phyloP scores from a whole-genome alignment of 2,888 invertebrate genomes.

The Epinotia ramella region DNA sequence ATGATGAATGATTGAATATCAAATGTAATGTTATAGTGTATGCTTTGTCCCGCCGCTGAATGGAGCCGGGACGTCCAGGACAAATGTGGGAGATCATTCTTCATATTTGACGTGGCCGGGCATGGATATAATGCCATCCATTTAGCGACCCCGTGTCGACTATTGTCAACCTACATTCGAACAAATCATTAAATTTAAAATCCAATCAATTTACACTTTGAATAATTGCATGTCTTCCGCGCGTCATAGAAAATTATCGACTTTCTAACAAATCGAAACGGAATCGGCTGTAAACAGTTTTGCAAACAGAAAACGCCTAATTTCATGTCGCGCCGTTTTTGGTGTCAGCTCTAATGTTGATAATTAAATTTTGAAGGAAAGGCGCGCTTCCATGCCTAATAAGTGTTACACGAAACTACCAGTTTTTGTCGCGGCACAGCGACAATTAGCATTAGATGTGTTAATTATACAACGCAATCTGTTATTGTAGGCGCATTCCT shows the following conservation, averaged over 20 bases:
- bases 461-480: slow-evolving; percentile 68
- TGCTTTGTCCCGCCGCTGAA: slow-evolving; percentile 62
- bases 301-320: slow-evolving; percentile 68
- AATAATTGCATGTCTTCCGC: slow-evolving; percentile 53
- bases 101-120: slow-evolving; percentile 75
- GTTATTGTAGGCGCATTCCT: slow-evolving; percentile 59
- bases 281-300: slow-evolving; percentile 70
- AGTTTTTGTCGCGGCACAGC: slow-evolving; percentile 69
- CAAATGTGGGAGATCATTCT: slow-evolving; percentile 70
- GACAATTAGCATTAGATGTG: slow-evolving; percentile 79
- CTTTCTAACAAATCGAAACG: slow-evolving; percentile 74
- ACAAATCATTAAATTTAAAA: slow-evolving; percentile 70
- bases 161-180: slow-evolving; percentile 67
- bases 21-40: slow-evolving; percentile 59
- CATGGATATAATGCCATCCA: slow-evolving; percentile 73
- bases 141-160: slow-evolving; percentile 72
- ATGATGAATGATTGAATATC: slow-evolving; percentile 56
- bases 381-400: slow-evolving; percentile 69
- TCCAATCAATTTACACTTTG: slow-evolving; percentile 68
- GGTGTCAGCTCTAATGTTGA: slow-evolving; percentile 77
- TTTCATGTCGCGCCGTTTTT: slow-evolving; percentile 66
- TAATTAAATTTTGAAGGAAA: slow-evolving; percentile 82
- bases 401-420: slow-evolving; percentile 77
- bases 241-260: slow-evolving; percentile 65
- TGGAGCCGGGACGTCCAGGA: slow-evolving; percentile 62